A percentile compares a stretch with the other conserved stretches of the same genome.
Evolutionary conservation across 2,797 vertebrate genomes (phyloP).

Genomic region (Alfaro cultratus): DNA sequence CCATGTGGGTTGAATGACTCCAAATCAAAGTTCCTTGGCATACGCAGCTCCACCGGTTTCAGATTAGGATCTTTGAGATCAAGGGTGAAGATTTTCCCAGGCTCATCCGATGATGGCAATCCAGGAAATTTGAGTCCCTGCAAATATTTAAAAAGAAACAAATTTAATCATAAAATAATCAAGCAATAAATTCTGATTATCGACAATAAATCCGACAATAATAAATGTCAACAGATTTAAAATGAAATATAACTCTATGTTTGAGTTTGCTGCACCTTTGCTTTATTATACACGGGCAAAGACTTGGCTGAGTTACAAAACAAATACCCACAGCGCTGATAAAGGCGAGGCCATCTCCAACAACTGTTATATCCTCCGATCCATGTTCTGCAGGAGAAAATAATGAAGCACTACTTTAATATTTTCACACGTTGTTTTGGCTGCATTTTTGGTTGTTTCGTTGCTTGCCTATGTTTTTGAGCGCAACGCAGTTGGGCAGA

Average conservation of each 20-base stretch:
- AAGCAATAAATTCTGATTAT: background rate
- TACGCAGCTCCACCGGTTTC: constrained; percentile 79
- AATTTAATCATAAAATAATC: background rate
- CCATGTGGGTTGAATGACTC: constrained; percentile 89
- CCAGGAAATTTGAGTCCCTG: constrained; percentile 86
- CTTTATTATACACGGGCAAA: background rate
- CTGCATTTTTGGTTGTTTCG: background rate
- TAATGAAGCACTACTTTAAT: background rate
- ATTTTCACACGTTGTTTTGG: accelerated
- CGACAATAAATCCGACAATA: background rate
- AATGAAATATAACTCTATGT: background rate
- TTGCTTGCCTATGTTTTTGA: constrained; percentile 70
- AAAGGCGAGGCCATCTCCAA: constrained; percentile 86
- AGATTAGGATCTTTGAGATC: constrained; percentile 81
- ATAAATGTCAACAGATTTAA: background rate
- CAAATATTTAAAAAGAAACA: background rate
- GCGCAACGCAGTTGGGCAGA: constrained; percentile 67
- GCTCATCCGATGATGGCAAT: constrained; percentile 62
- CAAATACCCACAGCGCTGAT: constrained; percentile 88
- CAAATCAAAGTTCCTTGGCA: constrained; percentile 84
- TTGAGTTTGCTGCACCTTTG: background rate
- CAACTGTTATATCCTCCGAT: constrained; percentile 91
- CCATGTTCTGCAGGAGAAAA: constrained; percentile 76
- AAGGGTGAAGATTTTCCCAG: constrained; percentile 86
- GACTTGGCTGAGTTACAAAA: constrained; percentile 4